phyloP scores from a whole-genome alignment of 1,140 invertebrate genomes.

The Coboldia fuscipes region DNA sequence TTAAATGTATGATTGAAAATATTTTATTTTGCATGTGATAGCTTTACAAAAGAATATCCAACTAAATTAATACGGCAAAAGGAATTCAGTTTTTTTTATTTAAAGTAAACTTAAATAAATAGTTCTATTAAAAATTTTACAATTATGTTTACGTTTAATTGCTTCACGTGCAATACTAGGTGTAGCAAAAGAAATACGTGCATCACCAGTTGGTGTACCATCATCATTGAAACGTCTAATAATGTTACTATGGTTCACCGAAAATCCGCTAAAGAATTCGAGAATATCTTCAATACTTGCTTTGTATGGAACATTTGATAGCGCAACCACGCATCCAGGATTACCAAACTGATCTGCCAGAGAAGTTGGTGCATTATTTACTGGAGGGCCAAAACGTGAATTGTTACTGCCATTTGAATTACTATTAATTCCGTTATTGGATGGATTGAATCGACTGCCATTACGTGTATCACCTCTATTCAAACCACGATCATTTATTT shows the following conservation, averaged over 20 bases:
- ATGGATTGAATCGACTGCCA: too few species aligned
- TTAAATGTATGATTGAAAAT: too few species aligned
- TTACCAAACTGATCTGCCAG: constrained; percentile 42
- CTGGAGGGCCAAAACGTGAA: not conserved
- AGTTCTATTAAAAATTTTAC: constrained; percentile 16
- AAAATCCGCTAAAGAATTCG: constrained; percentile 59
- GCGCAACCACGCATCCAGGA: constrained; percentile 57
- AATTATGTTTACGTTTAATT: constrained; percentile 22
- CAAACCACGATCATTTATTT: too few species aligned
- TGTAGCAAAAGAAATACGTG: constrained; percentile 56
- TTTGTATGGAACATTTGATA: constrained; percentile 72
- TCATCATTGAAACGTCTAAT: constrained; percentile 65
- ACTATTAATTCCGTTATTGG: too few species aligned
- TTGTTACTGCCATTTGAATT: not conserved
- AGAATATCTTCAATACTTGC: constrained; percentile 72
- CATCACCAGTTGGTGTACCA: constrained; percentile 72
- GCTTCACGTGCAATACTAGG: constrained; percentile 55
- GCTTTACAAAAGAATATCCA: too few species aligned
- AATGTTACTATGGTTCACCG: constrained; percentile 49
- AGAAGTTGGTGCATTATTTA: too few species aligned
- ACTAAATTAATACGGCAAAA: too few species aligned
- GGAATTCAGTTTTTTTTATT: too few species aligned
- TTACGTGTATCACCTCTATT: too few species aligned
- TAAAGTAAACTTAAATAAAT: too few species aligned
- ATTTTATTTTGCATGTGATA: too few species aligned